phyloP scores from a whole-genome alignment of 2,113 vertebrate species.

The Larimichthys polyactis region DNA sequence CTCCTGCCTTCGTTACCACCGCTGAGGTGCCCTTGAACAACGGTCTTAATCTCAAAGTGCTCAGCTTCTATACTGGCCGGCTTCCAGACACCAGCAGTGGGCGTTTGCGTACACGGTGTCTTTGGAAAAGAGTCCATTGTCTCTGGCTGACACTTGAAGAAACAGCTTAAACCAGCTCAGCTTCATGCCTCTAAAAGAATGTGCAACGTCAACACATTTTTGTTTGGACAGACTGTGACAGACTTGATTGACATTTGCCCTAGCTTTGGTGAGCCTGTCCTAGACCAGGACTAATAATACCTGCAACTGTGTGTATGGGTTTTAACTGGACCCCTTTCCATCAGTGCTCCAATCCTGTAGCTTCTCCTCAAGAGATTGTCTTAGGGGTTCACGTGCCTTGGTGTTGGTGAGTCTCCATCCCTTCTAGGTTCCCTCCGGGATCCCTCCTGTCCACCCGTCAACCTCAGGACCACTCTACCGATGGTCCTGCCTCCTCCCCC shows the following conservation, averaged over 20 bases:
- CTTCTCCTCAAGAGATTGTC: not conserved
- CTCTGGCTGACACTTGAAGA: not conserved
- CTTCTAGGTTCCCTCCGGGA: too few relatives aligned
- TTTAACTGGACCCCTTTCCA: not conserved
- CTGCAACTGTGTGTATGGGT: not conserved
- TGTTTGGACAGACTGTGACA: not conserved
- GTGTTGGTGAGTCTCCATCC: not conserved
- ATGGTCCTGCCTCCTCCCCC: too few relatives aligned
- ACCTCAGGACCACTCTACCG: too few relatives aligned
- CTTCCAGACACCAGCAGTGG: not conserved
- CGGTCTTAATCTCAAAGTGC: not conserved
- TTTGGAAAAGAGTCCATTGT: not conserved
- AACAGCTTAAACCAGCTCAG: not conserved
- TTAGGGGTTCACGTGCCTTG: not conserved
- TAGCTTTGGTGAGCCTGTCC: not conserved
- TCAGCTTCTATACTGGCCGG: not conserved
- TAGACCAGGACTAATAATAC: not conserved
- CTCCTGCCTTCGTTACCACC: too few relatives aligned
- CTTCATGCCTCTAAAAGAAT: not conserved
- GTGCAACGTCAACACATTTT: not conserved
- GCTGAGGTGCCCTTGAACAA: too few relatives aligned
- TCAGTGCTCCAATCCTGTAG: not conserved
- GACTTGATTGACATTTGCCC: not conserved
- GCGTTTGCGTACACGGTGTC: not conserved
- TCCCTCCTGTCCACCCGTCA: too few relatives aligned